These are phyloP conservation scores for Phragmatobia fuliginosa DNA, from an alignment of 2,888 invertebrate species.

Conservation along the genomic window DNA sequence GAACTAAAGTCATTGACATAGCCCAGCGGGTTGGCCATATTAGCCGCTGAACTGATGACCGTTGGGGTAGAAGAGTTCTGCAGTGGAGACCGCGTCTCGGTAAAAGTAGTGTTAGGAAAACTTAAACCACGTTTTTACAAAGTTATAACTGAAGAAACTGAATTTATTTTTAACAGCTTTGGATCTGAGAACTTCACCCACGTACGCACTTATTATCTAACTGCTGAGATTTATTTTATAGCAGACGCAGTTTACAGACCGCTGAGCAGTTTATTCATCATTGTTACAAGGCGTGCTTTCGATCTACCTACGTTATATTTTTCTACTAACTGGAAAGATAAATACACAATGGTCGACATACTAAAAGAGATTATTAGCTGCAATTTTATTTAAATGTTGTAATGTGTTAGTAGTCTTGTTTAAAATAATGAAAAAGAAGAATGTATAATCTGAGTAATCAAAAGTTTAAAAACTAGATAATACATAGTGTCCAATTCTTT, in stretches of 20 bases:
- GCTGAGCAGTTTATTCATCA: constrained; percentile 27
- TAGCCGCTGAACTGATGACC: no score
- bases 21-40: no score
- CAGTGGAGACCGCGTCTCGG: no score
- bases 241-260: constrained; percentile 21
- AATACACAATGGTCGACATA: background rate
- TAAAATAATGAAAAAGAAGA: background rate
- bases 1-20: no score
- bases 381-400: background rate
- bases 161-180: constrained; percentile 7
- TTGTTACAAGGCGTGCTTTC: constrained; percentile 24
- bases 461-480: background rate
- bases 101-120: background rate
- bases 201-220: constrained; percentile 10
- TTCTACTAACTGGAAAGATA: background rate
- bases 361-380: background rate
- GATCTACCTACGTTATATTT: constrained; percentile 19
- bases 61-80: no score
- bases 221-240: constrained; percentile 26
- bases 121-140: background rate
- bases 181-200: constrained; percentile 2
- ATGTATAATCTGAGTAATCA: background rate
- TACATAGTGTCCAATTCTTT: background rate
- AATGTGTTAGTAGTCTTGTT: background rate
- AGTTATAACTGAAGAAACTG: background rate